Evolutionary conservation across 1,140 invertebrate genomes (phyloP), one percentile per base, ranked within the genome.

Genomic region (Calosoma granatense): DNA sequence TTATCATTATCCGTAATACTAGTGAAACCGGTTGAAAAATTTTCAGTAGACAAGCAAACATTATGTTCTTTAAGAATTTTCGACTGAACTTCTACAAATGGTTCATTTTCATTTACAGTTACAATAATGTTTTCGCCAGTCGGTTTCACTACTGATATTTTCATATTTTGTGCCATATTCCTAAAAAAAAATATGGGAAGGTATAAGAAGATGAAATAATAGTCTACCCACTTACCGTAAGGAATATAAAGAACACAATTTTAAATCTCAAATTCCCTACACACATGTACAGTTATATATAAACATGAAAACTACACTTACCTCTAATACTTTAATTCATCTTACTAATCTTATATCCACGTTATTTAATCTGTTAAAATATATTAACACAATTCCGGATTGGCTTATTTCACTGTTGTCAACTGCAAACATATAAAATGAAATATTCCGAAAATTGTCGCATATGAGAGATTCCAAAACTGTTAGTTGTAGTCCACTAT

Each of bases 211-310:
- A 47, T 47, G 26, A 9, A 47, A 17, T 17, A 11, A 47, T 11
- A 30, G 26, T 30, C n/a, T n/a, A n/a, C n/a, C n/a, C 26, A 30
- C 14, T 4, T 30, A 47, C 9, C 41, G 4, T 17, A 12, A 12
- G 41, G 41, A 47, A 12, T 47, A 47, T 12, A 47, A 47, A 47
- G 41, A 47, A 47, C n/a, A n/a, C n/a, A n/a, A n/a, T n/a, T n/a
- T n/a, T 12, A 47, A 9, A 12, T 17, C 41, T 12, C 17, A 47
- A 17, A 47, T 47, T 4, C 26, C 26, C 26, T 4, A n/a, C n/a
- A n/a, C n/a, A n/a, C n/a, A n/a, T n/a, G n/a, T n/a, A n/a, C n/a
- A n/a, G n/a, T n/a, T n/a, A n/a, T n/a, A n/a, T n/a, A n/a, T n/a
- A n/a, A n/a, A n/a, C n/a, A n/a, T n/a, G n/a, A n/a, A n/a, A n/a